Evolutionary conservation across 1,140 invertebrate genomes (phyloP).

Genomic region (Teleopsis dalmanni): DNA sequence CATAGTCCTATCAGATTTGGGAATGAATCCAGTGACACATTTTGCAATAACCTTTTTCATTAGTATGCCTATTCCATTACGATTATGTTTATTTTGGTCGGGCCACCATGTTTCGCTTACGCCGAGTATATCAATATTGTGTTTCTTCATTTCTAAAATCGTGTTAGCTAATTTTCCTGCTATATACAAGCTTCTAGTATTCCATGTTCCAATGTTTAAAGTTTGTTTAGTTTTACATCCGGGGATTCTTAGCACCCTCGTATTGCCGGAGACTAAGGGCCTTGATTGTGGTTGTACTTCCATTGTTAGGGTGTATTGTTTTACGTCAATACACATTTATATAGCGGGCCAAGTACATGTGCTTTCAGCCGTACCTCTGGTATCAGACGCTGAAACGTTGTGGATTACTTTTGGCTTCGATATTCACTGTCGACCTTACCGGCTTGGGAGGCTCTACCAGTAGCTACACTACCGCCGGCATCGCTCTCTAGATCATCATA

Average conservation of each 20-base stretch:
- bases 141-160: neutral
- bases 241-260: neutral
- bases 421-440: too few relatives aligned
- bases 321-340: too few relatives aligned
- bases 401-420: too few relatives aligned
- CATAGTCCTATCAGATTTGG: neutral
- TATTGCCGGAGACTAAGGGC: neutral
- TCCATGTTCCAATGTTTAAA: neutral
- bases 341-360: too few relatives aligned
- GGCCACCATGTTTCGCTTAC: constrained; percentile 1
- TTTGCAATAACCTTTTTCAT: neutral
- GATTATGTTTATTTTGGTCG: neutral
- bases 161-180: neutral
- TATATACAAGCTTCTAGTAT: neutral
- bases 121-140: neutral
- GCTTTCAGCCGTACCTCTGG: too few relatives aligned
- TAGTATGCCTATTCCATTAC: neutral
- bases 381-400: too few relatives aligned
- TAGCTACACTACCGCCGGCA: too few relatives aligned
- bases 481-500: too few relatives aligned
- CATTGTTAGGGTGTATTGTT: too few relatives aligned
- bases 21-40: neutral
- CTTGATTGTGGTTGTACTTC: too few relatives aligned
- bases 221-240: neutral
- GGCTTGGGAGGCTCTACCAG: too few relatives aligned